Percentiles rank a stretch among this genome's conserved stretches.
phyloP scores from a whole-genome alignment of 2,113 vertebrate species.

The Leptocoma aspasia region DNA sequence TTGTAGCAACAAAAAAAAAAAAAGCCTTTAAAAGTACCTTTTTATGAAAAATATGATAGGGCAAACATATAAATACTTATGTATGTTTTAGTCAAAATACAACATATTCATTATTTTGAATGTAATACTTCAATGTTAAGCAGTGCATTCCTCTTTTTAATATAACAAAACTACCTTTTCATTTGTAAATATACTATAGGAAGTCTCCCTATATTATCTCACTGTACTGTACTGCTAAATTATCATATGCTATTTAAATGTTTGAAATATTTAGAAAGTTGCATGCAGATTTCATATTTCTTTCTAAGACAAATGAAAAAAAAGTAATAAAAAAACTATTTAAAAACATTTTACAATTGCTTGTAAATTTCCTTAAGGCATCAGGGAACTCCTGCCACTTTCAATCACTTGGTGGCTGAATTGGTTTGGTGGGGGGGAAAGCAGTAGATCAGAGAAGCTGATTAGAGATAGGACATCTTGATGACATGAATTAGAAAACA shows the following conservation, averaged over 20 bases:
- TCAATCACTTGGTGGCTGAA: neutral
- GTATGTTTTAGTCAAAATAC: slow-evolving; percentile 47
- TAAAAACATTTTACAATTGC: neutral
- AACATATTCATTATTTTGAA: slow-evolving; percentile 39
- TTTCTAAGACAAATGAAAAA: slow-evolving; percentile 79
- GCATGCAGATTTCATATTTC: slow-evolving; percentile 83
- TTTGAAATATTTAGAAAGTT: slow-evolving; percentile 77
- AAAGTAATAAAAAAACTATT: slow-evolving; percentile 80
- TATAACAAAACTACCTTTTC: slow-evolving; percentile 52
- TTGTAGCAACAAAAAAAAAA: slow-evolving; percentile 11
- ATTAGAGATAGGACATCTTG: neutral
- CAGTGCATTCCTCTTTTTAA: slow-evolving; percentile 72
- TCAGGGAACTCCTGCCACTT: neutral
- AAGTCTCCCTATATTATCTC: slow-evolving; percentile 71
- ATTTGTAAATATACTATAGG: slow-evolving; percentile 79
- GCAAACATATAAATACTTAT: slow-evolving; percentile 31
- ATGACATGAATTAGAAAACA: neutral
- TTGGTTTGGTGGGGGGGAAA: neutral
- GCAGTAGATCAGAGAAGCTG: neutral
- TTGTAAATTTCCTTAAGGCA: neutral
- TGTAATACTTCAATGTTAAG: slow-evolving; percentile 45
- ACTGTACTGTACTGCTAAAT: slow-evolving; percentile 78
- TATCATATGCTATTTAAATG: slow-evolving; percentile 85
- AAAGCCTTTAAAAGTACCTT: slow-evolving; percentile 35
- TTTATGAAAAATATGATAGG: slow-evolving; percentile 40